Evolutionary conservation across 2,113 vertebrate species (phyloP).

Genomic region (Mugil cephalus): DNA sequence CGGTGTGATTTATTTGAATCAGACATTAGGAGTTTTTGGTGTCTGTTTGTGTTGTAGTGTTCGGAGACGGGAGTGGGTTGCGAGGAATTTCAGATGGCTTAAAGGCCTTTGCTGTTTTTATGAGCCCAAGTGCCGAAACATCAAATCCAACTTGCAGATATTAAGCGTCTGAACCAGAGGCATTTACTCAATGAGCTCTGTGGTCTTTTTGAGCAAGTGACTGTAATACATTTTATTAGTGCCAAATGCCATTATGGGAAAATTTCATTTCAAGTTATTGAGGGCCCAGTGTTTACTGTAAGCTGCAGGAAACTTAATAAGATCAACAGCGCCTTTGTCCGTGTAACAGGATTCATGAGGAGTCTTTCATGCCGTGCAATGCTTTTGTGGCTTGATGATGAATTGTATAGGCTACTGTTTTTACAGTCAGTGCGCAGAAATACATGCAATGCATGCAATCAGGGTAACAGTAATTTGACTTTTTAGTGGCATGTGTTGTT

Average conservation of each 20-base stretch:
- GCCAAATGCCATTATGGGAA: conserved; percentile 3
- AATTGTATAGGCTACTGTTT: conserved; percentile 4
- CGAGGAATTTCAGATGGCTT: conserved; percentile 15
- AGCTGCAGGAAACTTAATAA: conserved; percentile 14
- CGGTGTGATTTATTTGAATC: background rate
- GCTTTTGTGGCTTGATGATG: conserved; percentile 19
- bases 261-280: conserved; percentile 36
- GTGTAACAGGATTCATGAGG: conserved; percentile 1
- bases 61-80: background rate
- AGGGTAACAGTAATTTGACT: background rate
- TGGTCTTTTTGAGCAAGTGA: conserved; percentile 52
- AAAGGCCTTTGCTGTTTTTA: conserved; percentile 21
- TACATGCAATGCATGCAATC: background rate
- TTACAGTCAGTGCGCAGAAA: background rate
- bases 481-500: conserved; percentile 32
- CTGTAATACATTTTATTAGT: conserved; percentile 29
- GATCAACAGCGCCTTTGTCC: background rate
- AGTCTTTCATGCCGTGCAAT: background rate
- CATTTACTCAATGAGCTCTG: conserved; percentile 27
- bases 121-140: conserved; percentile 14
- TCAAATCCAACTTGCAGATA: conserved; percentile 22
- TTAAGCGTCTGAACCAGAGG: conserved; percentile 31
- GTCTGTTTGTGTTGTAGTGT: conserved; percentile 25
- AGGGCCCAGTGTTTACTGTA: conserved; percentile 22
- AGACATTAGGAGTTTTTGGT: background rate